Percentiles rank a stretch among this genome's conserved stretches.
These are phyloP conservation scores for Koerneria pararmatus DNA, from an alignment of 2,888 invertebrate genomes.

Conservation along the genomic window DNA sequence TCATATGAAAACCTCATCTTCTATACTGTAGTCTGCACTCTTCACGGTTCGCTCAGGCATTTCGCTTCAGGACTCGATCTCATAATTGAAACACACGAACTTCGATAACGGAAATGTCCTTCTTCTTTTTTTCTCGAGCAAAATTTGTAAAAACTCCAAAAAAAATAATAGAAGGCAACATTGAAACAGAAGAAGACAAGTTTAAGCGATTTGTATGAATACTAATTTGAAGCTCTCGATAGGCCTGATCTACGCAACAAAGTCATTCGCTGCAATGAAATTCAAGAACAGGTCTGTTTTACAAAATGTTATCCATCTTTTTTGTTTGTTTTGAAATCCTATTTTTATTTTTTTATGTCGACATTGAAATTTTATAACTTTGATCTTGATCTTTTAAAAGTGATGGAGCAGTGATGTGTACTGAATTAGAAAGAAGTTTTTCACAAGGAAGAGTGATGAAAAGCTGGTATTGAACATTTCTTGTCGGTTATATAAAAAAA, in stretches of 20 bases:
- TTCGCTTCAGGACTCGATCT: too few species aligned
- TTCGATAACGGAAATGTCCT: too few species aligned
- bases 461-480: slow-evolving; percentile 6
- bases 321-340: neutral
- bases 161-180: neutral
- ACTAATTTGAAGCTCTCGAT: slow-evolving; percentile 51
- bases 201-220: too few species aligned
- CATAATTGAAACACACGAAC: too few species aligned
- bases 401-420: neutral
- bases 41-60: slow-evolving; percentile 69
- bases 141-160: too few species aligned
- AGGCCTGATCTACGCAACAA: slow-evolving; percentile 58
- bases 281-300: slow-evolving; percentile 69
- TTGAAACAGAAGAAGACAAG: too few species aligned
- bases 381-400: neutral
- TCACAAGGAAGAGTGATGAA: too few species aligned
- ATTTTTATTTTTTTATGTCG: neutral
- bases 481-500: neutral
- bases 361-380: neutral
- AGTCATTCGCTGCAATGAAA: slow-evolving; percentile 75
- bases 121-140: too few species aligned
- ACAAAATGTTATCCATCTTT: neutral
- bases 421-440: too few species aligned
- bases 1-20: slow-evolving; percentile 81
- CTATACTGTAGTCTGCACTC: slow-evolving; percentile 79